Evolutionary conservation across 1,140 invertebrate genomes (phyloP), one percentile per base, ranked within the genome.

Genomic region (Argopecten irradians): DNA sequence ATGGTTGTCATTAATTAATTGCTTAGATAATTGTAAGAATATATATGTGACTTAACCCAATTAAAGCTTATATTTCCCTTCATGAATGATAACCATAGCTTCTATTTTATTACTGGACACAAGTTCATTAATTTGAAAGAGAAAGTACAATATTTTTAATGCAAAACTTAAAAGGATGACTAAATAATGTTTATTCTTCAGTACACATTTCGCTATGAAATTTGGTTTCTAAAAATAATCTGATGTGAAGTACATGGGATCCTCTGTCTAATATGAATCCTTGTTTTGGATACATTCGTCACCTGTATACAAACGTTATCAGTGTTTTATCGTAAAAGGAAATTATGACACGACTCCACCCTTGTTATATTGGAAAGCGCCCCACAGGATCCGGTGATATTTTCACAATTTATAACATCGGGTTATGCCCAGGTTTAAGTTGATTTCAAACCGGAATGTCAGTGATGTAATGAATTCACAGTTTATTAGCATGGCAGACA

Each of bases 371-470:
- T 71, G 55, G 28, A 46, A 46, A 71, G 5, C 28, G 55, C n/a
- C 22, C 55, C 5, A 22, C 28, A 71, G 55, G 28, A 5, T 71
- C 8, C 22, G 55, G 55, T n/a, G 22, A 71, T 71, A 16, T 71
- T 71, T 71, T 28, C 22, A 28, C 22, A 1, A 71, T 71, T 71
- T 71, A 71, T 71, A 71, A 71, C 55, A 28, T 71, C 55, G 28
- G 55, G 55, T 71, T 28, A 71, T 71, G 55, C 55, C n/a, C 55
- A 71, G 13, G n/a, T 71, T 71, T 71, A n/a, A 71, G n/a, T n/a
- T 71, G 55, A 71, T 71, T 71, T 71, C 22, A 71, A 22, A 71
- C 5, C 5, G n/a, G 55, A 71, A 71, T 71, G 55, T 71, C n/a
- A 28, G n/a, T 71, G 22, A 71, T n/a, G 55, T 71, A 16, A 71